Evolutionary conservation across 2,113 vertebrate species (phyloP), one percentile per base, ranked within the genome.

Genomic region (Rhegmatorhina hoffmannsi): DNA sequence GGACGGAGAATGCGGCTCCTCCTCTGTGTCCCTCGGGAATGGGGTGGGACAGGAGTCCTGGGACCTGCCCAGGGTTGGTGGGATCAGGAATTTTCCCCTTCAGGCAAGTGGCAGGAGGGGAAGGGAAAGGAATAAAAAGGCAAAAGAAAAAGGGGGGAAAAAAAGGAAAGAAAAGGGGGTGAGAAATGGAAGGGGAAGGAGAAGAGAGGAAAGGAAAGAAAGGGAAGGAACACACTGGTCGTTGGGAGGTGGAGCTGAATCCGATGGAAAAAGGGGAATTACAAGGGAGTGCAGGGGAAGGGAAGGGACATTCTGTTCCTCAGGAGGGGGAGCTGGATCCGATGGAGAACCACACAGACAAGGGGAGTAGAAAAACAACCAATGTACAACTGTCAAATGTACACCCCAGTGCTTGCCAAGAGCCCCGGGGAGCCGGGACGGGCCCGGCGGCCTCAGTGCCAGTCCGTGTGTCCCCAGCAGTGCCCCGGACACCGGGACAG

Each of bases 361-460:
- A 80, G 3, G 2, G 3, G 24, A 69, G 68, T 87, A 96, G 69
- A 84, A 92, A 83, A 53, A 19, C 69, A 77, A 86, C 8, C 89
- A 81, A 83, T 96, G 91, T 96, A 96, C 95, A 93, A 47, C 84
- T 82, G 20, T 73, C 91, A 94, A 90, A 97, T 94, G 91, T 92
- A 96, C 92, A 97, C 79, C 95, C 70, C 21, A 52, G 84, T 56
- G 87, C 95, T 91, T 56, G 74, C 29, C 14, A 36, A 46, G 56
- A 21, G 60, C 56, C 73, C 80, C 25, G 12, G 88, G 87, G 84
- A 43, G 76, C 83, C 7, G 6, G 60, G 69, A 13, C 5, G 1
- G 0, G 11, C 62, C 68, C 33, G 6, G 70, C 94, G 40, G 92
- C 82, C 90, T 92, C 95, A 96, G 91, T 96, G 96, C 96, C 92